These are phyloP conservation scores for Acipenser transmontanus DNA, from an alignment of 2,797 vertebrate species.

Conservation along the genomic window DNA sequence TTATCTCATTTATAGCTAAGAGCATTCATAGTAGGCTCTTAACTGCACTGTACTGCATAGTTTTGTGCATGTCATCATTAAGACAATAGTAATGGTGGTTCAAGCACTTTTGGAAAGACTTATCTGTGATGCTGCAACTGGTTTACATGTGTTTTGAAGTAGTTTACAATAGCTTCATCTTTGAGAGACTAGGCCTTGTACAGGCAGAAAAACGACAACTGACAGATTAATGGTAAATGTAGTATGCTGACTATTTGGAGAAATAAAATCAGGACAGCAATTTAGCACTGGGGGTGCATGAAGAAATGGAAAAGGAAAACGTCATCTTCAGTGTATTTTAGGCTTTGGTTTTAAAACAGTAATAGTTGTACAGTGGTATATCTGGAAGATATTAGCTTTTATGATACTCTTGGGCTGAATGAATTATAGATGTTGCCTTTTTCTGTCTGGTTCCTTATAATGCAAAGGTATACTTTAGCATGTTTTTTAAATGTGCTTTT, in stretches of 20 bases:
- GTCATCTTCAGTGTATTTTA: slow-evolving; percentile 39
- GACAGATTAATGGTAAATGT: background rate
- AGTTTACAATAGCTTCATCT: no score
- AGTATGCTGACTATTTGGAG: background rate
- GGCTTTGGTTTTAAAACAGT: slow-evolving; percentile 30
- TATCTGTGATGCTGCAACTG: no score
- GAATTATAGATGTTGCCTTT: slow-evolving; percentile 35
- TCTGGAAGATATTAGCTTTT: slow-evolving; percentile 49
- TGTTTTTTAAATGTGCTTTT: background rate
- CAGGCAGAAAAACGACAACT: background rate
- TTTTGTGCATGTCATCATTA: no score
- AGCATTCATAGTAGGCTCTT: no score
- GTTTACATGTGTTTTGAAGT: no score
- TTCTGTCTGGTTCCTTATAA: slow-evolving; percentile 28
- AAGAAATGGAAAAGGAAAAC: slow-evolving; percentile 42
- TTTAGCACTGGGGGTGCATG: no score
- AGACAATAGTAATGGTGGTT: no score
- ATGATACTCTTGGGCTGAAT: slow-evolving; percentile 39
- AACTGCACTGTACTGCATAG: no score
- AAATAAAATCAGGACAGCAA: no score
- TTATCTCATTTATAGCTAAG: no score
- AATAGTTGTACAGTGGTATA: slow-evolving; percentile 39
- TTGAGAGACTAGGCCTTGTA: no score
- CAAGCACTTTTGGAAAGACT: no score
- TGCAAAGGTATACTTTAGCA: background rate